Evolutionary conservation across 2,888 invertebrate species (phyloP), one percentile per base, ranked within the genome.

Genomic region (Thera obeliscata): DNA sequence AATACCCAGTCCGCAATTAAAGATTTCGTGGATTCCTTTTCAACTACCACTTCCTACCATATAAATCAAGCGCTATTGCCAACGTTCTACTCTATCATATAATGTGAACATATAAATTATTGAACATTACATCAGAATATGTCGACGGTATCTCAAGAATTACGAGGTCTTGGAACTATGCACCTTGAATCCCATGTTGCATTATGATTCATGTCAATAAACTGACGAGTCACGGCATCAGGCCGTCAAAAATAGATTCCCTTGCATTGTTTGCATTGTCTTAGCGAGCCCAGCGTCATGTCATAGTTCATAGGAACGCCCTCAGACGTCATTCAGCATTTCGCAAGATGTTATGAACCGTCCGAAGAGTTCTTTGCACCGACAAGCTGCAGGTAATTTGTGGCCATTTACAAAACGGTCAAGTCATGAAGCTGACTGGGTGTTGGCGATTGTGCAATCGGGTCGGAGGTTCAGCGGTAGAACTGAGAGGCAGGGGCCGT

Each of bases 211-310:
- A 81, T 86, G 88, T 90, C 86, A 82, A 74, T 86, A 74, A 86
- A 84, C 79, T 74, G 80, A 74, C 84, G 74, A 90, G 88, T 90
- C 91, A 90, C 83, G 81, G 71, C 75, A 70, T 70, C 70, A 72
- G 64, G 76, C 82, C 78, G 76, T 85, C 84, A 85, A 87, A 91
- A 88, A 88, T 86, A 87, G 86, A 86, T 82, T 86, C 88, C 82
- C 86, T 84, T 86, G 87, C 86, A 88, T 86, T 89, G 85, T 89
- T 87, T 88, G 87, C 84, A 87, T 89, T 89, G 88, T 89, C 86
- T 90, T 87, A 86, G 74, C 71, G 69, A 36, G 74, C 77, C 69
- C 75, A 67, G 74, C 81, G 81, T 88, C 87, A 88, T 86, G 90
- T 88, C 90, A 91, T 89, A 89, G 91, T 87, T 87, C 87, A 89